Percentiles rank a stretch among this genome's conserved stretches.
Conservation (phyloP, 2,797 vertebrate genomes). For the Paedocypris micromegethes region DNA sequence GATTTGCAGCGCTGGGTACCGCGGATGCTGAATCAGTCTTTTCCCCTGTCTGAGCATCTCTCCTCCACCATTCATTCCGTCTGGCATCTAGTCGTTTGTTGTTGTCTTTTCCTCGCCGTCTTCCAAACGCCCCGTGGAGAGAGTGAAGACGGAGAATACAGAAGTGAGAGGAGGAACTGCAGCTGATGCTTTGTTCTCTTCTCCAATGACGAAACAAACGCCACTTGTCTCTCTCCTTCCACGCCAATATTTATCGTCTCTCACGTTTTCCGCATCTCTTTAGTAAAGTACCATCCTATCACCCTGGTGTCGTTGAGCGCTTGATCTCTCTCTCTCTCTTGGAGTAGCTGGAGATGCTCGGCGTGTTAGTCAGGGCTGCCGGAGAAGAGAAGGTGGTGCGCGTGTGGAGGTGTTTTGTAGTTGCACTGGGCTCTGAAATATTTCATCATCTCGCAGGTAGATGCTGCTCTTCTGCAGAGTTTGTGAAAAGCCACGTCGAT, state of each 20-base stretch:
- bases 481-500: neutral
- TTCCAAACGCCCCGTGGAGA: conserved; percentile 42
- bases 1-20: no score
- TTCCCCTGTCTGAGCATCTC: conserved; percentile 16
- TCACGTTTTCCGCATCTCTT: no score
- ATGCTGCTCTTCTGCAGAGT: conserved; percentile 10
- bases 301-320: no score
- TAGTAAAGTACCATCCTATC: no score
- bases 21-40: neutral
- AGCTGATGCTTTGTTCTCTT: neutral
- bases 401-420: conserved; percentile 18
- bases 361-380: no score
- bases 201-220: no score
- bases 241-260: no score
- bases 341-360: no score
- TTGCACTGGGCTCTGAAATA: conserved; percentile 8
- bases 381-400: neutral
- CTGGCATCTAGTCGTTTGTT: conserved; percentile 47
- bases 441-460: conserved; percentile 7
- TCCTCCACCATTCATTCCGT: conserved; percentile 37
- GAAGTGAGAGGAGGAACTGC: conserved; percentile 15
- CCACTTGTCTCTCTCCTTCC: no score
- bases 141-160: conserved; percentile 36
- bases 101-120: conserved; percentile 43
- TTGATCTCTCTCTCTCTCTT: no score